Evolutionary conservation across 2,113 vertebrate species (phyloP).

Genomic region (Dicerorhinus sumatrensis): DNA sequence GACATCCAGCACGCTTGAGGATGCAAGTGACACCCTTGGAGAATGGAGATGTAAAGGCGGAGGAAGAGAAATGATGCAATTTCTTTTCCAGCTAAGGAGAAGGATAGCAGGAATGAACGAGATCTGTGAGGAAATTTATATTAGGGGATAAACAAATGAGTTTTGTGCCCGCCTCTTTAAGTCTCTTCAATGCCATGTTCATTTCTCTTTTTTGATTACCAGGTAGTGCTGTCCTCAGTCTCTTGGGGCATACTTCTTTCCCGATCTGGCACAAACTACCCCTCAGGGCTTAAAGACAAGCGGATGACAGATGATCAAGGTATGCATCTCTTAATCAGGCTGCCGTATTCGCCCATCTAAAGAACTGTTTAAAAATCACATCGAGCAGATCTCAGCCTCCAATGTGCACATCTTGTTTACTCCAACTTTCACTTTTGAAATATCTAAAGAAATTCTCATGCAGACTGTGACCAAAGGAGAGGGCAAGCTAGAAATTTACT

Average conservation of each 20-base stretch:
- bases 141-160: constrained; percentile 87
- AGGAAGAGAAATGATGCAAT: constrained; percentile 86
- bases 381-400: constrained; percentile 78
- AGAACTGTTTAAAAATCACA: constrained; percentile 85
- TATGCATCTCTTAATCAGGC: constrained; percentile 81
- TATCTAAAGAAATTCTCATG: constrained; percentile 76
- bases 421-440: constrained; percentile 82
- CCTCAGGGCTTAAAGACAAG: constrained; percentile 84
- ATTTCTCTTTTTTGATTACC: constrained; percentile 84
- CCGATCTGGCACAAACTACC: constrained; percentile 83
- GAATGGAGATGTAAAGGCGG: constrained; percentile 70
- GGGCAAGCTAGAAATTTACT: neutral
- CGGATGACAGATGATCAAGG: constrained; percentile 85
- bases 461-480: constrained; percentile 42
- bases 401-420: constrained; percentile 83
- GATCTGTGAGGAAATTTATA: constrained; percentile 84
- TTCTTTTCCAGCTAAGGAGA: constrained; percentile 83
- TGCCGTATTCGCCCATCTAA: constrained; percentile 81
- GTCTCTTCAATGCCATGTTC: constrained; percentile 81
- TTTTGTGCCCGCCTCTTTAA: constrained; percentile 82
- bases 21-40: constrained; percentile 76
- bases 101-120: constrained; percentile 83
- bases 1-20: constrained; percentile 68
- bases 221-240: constrained; percentile 84
- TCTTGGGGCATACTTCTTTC: constrained; percentile 85